phyloP scores from a whole-genome alignment of 2,888 invertebrate species.

The Apamea anceps region DNA sequence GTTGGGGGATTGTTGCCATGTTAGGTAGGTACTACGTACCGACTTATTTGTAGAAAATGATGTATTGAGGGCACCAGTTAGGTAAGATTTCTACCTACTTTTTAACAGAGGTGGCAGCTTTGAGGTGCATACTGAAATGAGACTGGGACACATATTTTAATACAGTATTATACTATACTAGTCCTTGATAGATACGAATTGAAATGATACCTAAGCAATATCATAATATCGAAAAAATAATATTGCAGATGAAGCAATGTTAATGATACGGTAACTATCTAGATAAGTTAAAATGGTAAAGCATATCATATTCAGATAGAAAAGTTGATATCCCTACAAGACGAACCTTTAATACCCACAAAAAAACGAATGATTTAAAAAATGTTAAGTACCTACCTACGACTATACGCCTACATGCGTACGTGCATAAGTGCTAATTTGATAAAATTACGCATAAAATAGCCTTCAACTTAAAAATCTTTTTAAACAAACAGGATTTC shows the following conservation, averaged over 20 bases:
- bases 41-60: not conserved
- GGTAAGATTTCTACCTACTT: not conserved
- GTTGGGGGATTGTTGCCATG: not conserved
- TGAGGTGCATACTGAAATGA: not conserved
- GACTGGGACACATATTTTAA: not conserved
- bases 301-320: not conserved
- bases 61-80: not conserved
- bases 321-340: not conserved
- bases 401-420: not conserved
- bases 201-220: not conserved
- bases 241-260: slow-evolving; percentile 2
- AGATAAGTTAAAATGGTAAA: slow-evolving; percentile 23
- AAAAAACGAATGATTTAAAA: not conserved
- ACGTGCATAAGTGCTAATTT: not conserved
- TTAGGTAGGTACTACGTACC: not conserved
- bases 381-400: too few relatives aligned
- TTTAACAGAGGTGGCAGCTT: not conserved
- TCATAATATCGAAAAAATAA: not conserved
- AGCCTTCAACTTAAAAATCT: not conserved
- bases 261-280: slow-evolving; percentile 7
- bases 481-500: not conserved
- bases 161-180: not conserved
- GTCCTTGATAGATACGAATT: not conserved
- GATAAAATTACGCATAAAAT: slow-evolving; percentile 9
- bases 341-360: not conserved